These are phyloP conservation scores for Pagrus major DNA, from an alignment of 2,113 vertebrate genomes.

Conservation along the genomic window DNA sequence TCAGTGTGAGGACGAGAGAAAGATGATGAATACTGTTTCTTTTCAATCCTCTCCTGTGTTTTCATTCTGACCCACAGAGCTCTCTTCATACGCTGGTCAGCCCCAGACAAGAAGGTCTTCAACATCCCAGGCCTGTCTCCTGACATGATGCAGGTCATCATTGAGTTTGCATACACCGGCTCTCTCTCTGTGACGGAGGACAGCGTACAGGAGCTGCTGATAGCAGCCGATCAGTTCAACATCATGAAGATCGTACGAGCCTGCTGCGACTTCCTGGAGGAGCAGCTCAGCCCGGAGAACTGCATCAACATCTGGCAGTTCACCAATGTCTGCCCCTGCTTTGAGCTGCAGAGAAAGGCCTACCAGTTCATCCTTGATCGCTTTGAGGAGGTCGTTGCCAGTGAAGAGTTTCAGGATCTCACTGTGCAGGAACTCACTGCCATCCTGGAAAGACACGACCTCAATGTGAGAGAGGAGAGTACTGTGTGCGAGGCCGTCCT, in stretches of 20 bases:
- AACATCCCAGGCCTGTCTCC: no score
- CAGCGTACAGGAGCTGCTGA: conserved; percentile 82
- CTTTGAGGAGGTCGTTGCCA: conserved; percentile 81
- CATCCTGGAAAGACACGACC: conserved; percentile 78
- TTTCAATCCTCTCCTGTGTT: no score
- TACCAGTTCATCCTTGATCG: conserved; percentile 85
- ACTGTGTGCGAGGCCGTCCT: conserved; percentile 42
- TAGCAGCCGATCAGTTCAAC: conserved; percentile 84
- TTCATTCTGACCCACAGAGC: no score
- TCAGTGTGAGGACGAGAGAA: background rate
- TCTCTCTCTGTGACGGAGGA: conserved; percentile 71
- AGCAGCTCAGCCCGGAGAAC: conserved; percentile 84
- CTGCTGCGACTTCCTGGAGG: conserved; percentile 85
- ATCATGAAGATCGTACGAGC: conserved; percentile 77
- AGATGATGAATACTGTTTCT: no score
- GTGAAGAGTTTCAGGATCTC: conserved; percentile 86
- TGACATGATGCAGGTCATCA: no score
- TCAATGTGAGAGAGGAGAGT: conserved; percentile 48
- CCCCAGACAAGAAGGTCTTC: no score
- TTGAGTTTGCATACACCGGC: no score
- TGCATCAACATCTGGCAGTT: conserved; percentile 83
- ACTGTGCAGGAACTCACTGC: conserved; percentile 78
- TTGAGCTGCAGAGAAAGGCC: conserved; percentile 78
- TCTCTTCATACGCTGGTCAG: no score
- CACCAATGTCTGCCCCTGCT: conserved; percentile 35